Conservation (phyloP, 1,140 invertebrate genomes). For the Diorhabda carinulata region DNA sequence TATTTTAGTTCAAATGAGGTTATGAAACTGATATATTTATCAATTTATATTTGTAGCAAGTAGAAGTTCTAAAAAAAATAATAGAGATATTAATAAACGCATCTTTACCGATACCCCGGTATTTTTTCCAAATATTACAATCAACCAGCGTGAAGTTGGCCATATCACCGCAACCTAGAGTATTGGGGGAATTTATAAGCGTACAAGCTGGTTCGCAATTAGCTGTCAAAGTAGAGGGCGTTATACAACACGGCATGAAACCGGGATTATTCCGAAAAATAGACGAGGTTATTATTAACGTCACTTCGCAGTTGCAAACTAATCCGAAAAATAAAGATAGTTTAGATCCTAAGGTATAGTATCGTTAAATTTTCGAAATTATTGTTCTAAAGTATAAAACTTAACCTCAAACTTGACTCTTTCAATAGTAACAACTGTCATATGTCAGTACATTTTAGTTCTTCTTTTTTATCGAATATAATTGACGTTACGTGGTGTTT, state of each 20-base stretch:
- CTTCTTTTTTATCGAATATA: too few species aligned
- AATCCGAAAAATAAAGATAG: constrained; percentile 41
- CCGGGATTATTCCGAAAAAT: constrained; percentile 67
- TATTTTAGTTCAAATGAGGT: too few species aligned
- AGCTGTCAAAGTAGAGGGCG: constrained; percentile 82
- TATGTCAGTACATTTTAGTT: too few species aligned
- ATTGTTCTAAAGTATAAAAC: too few species aligned
- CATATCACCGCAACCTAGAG: constrained; percentile 77
- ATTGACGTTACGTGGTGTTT: too few species aligned
- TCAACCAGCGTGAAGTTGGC: constrained; percentile 77
- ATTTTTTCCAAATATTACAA: constrained; percentile 85
- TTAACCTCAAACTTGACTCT: too few species aligned
- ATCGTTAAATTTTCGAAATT: too few species aligned
- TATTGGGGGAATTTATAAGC: constrained; percentile 70
- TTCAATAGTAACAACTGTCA: too few species aligned
- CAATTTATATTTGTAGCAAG: constrained; percentile 55
- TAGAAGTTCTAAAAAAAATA: constrained; percentile 64
- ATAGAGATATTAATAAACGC: constrained; percentile 63
- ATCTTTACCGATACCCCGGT: constrained; percentile 72
- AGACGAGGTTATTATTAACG: constrained; percentile 65
- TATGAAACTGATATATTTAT: too few species aligned
- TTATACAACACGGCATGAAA: constrained; percentile 68
- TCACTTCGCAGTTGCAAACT: constrained; percentile 60
- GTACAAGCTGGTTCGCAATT: constrained; percentile 73
- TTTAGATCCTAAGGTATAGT: constrained; percentile 35